These are phyloP conservation scores for Zophobas atratus DNA, from an alignment of 1,140 invertebrate genomes.

Conservation along the genomic window DNA sequence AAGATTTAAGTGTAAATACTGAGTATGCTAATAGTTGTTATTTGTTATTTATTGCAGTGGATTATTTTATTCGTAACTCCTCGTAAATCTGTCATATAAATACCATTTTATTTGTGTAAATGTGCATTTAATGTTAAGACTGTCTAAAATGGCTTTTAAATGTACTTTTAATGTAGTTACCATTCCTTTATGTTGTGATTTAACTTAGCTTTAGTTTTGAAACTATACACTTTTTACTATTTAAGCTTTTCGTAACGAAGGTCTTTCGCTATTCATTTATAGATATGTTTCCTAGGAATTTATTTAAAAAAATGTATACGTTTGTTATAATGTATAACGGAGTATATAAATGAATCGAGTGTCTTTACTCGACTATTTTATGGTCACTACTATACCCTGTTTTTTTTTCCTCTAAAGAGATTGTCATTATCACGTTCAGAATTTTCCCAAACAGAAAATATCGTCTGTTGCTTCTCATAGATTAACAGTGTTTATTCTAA, in stretches of 20 bases:
- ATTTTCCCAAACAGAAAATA: no score
- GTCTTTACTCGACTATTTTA: not conserved
- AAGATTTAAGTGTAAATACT: not conserved
- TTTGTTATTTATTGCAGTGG: not conserved
- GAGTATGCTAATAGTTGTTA: not conserved
- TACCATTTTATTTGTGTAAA: conserved; percentile 33
- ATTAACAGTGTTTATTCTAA: no score
- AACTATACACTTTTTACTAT: conserved; percentile 8
- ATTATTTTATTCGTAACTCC: conserved; percentile 9
- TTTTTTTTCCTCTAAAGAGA: no score
- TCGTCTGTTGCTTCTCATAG: no score
- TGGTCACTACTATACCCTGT: no score
- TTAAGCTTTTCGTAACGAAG: conserved; percentile 13
- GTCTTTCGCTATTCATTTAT: conserved; percentile 9
- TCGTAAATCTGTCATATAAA: conserved; percentile 11
- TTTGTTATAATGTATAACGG: conserved; percentile 28
- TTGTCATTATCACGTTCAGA: no score
- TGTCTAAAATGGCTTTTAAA: conserved; percentile 42
- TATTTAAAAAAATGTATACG: conserved; percentile 31
- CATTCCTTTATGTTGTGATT: conserved; percentile 32
- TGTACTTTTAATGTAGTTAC: conserved; percentile 43
- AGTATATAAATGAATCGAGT: conserved; percentile 21
- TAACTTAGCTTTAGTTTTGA: conserved; percentile 16
- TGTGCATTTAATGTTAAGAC: conserved; percentile 41
- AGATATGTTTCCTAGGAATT: not conserved